A percentile compares a stretch with the other conserved stretches of the same genome.
Conservation (phyloP, 2,113 vertebrate species). For the Oplegnathus fasciatus region DNA sequence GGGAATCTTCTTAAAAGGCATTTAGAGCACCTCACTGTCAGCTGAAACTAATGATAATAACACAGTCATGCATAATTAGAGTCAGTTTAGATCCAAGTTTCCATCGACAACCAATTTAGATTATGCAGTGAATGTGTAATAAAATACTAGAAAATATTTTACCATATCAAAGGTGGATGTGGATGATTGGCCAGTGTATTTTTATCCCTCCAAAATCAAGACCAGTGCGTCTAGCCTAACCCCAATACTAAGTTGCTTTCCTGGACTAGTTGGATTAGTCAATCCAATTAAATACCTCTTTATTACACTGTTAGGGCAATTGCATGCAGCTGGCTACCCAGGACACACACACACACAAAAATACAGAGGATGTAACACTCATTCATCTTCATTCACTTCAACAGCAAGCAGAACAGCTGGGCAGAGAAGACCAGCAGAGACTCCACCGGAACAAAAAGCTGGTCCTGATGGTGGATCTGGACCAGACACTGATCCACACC, state of each 20-base stretch:
- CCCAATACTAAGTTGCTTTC: neutral
- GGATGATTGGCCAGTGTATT: neutral
- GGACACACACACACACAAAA: neutral
- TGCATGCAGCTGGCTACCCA: neutral
- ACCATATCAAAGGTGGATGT: neutral
- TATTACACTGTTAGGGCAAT: neutral
- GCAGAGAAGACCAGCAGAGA: conserved; percentile 94
- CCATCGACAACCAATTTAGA: neutral
- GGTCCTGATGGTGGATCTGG: conserved; percentile 98
- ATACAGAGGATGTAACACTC: no score
- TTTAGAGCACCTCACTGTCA: neutral
- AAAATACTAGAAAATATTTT: neutral
- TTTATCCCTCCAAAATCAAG: neutral
- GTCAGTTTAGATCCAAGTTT: neutral
- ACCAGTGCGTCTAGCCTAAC: no score
- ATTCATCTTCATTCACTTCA: neutral
- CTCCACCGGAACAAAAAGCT: conserved; percentile 94
- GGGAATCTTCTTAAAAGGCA: neutral
- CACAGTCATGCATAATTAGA: neutral
- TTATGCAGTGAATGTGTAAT: neutral
- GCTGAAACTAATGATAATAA: neutral
- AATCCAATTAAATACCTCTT: neutral
- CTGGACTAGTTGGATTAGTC: neutral
- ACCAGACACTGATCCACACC: conserved; percentile 98
- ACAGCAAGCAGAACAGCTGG: conserved; percentile 96